These are phyloP conservation scores for Pongo pygmaeus DNA, from an alignment of 2,113 vertebrate species.

Conservation along the genomic window DNA sequence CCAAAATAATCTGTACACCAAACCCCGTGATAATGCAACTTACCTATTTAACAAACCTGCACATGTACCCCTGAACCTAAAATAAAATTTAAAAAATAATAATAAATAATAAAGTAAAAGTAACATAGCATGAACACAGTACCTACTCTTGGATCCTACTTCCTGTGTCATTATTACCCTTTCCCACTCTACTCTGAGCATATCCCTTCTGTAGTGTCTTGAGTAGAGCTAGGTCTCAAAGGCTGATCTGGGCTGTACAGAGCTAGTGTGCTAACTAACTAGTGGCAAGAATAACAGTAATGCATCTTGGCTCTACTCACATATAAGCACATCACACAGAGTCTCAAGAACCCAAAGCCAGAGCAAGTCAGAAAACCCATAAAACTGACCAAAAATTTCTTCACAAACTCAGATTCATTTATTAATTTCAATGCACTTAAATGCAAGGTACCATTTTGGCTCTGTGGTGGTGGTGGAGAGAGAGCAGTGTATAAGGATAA, in stretches of 20 bases:
- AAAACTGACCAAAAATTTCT: neutral
- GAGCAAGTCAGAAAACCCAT: neutral
- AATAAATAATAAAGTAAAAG: neutral
- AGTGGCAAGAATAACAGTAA: neutral
- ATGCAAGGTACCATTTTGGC: neutral
- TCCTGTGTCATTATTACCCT: neutral
- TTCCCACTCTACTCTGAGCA: neutral
- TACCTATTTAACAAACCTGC: too few species aligned
- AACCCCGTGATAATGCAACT: too few species aligned
- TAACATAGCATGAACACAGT: neutral
- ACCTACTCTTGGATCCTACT: neutral
- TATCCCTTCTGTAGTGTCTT: neutral
- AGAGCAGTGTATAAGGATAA: neutral
- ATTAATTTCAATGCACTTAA: neutral
- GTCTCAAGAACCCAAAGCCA: neutral
- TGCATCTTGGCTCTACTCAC: neutral
- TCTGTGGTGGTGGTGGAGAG: neutral
- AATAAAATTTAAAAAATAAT: too few species aligned
- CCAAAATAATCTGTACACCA: too few species aligned
- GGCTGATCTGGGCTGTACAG: neutral
- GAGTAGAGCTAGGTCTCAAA: neutral
- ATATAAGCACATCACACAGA: neutral
- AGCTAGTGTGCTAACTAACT: neutral
- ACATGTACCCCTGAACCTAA: too few species aligned
- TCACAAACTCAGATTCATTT: neutral